phyloP scores from a whole-genome alignment of 2,797 vertebrate genomes.

The Amphiprion clarkii region DNA sequence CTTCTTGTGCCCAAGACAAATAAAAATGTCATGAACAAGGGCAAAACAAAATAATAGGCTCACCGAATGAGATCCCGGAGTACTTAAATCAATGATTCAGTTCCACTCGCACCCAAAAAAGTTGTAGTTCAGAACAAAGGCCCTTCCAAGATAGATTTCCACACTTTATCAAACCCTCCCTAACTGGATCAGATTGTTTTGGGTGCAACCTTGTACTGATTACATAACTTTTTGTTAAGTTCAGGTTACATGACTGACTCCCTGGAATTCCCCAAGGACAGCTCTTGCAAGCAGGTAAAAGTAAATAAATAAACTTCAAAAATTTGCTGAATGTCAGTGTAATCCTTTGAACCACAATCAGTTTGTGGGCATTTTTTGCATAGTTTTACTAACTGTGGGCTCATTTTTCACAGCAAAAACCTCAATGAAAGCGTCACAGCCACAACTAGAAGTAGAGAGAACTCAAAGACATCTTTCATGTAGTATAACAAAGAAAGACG shows the following conservation, averaged over 20 bases:
- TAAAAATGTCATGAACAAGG: conserved; percentile 4
- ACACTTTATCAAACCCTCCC: background rate
- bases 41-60: conserved; percentile 7
- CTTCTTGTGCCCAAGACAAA: conserved; percentile 21
- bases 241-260: background rate
- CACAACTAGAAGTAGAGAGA: too few relatives aligned
- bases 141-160: background rate
- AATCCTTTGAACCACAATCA: too few relatives aligned
- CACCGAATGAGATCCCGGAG: background rate
- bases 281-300: background rate
- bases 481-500: too few relatives aligned
- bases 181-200: background rate
- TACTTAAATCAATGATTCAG: background rate
- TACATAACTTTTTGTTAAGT: background rate
- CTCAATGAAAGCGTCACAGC: too few relatives aligned
- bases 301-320: too few relatives aligned
- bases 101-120: background rate
- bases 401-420: too few relatives aligned
- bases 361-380: too few relatives aligned
- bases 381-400: too few relatives aligned
- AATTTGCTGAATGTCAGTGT: too few relatives aligned
- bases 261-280: background rate
- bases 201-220: background rate
- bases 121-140: background rate
- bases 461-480: too few relatives aligned